These are phyloP conservation scores for Eulacestoma nigropectus DNA, from an alignment of 2,113 vertebrate genomes.

Conservation along the genomic window DNA sequence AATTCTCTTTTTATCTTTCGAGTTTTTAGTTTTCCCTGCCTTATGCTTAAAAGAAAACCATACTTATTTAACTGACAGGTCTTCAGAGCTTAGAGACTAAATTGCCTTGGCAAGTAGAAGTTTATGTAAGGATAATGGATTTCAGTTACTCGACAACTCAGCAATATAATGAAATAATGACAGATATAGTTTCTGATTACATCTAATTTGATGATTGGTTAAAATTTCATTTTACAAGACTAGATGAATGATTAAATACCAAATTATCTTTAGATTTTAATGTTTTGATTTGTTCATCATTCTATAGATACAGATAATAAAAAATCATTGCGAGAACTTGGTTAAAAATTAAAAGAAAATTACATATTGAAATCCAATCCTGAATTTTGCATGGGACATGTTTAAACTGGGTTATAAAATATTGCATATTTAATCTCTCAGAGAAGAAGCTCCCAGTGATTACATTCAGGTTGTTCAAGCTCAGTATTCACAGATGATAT, in stretches of 20 bases:
- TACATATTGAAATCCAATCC: slow-evolving; percentile 7
- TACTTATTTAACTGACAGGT: background rate
- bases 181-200: slow-evolving; percentile 11
- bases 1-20: background rate
- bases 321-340: background rate
- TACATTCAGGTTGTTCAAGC: background rate
- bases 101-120: slow-evolving; percentile 51
- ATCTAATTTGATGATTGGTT: slow-evolving; percentile 30
- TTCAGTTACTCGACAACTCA: slow-evolving; percentile 52
- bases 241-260: slow-evolving; percentile 4
- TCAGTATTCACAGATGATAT: background rate
- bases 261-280: background rate
- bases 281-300: background rate
- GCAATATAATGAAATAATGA: slow-evolving; percentile 22
- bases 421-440: slow-evolving; percentile 13
- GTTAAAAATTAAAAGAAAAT: slow-evolving; percentile 42
- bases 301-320: background rate
- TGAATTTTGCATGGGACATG: slow-evolving; percentile 34
- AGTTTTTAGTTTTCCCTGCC: slow-evolving; percentile 1
- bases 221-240: slow-evolving; percentile 22
- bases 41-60: background rate
- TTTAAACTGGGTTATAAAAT: slow-evolving; percentile 30
- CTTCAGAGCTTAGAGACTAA: slow-evolving; percentile 16
- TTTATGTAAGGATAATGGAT: slow-evolving; percentile 40
- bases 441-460: background rate